Conservation (phyloP, 30 jellyfish, hydroid and myxozoan species). For the Euphysa ruthae region DNA sequence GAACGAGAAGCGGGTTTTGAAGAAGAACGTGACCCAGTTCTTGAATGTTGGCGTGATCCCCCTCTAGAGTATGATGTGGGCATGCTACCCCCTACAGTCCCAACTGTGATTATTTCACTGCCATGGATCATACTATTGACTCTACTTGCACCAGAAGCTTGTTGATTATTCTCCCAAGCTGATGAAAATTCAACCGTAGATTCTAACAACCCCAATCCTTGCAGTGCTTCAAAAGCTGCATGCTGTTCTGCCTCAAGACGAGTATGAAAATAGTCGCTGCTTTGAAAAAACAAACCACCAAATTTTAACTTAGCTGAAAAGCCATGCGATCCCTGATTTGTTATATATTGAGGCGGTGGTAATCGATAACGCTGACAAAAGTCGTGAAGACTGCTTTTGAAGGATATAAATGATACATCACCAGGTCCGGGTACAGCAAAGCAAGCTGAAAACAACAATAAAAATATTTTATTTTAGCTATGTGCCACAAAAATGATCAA, state of each 20-base stretch:
- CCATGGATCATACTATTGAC: slow-evolving; percentile 23
- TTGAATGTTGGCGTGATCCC: slow-evolving; percentile 14
- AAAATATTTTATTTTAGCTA: no score
- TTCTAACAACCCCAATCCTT: slow-evolving; percentile 89
- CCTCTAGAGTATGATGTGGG: slow-evolving; percentile 19
- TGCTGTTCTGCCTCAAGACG: slow-evolving; percentile 97
- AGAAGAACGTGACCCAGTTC: slow-evolving; percentile 29
- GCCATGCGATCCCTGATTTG: slow-evolving; percentile 93
- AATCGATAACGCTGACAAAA: slow-evolving; percentile 91
- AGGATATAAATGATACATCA: slow-evolving; percentile 65
- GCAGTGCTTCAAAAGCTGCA: slow-evolving; percentile 96
- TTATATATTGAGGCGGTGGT: slow-evolving; percentile 98
- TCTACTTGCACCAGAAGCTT: not conserved
- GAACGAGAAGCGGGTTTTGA: slow-evolving; percentile 25
- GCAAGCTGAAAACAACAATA: slow-evolving; percentile 52
- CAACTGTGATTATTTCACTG: slow-evolving; percentile 21
- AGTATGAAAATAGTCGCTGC: slow-evolving; percentile 86
- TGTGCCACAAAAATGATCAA: no score
- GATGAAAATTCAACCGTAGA: slow-evolving; percentile 80
- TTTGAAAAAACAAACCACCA: slow-evolving; percentile 98
- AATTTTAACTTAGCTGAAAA: slow-evolving; percentile 92
- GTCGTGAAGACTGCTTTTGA: slow-evolving; percentile 94
- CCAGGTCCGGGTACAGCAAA: slow-evolving; percentile 98
- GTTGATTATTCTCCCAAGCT: slow-evolving; percentile 24
- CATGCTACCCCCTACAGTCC: slow-evolving; percentile 23